A percentile compares a stretch with the other conserved stretches of the same genome.
These are phyloP conservation scores for Scrobipalpa atriplicella DNA, from an alignment of 2,888 invertebrate species.

Conservation along the genomic window DNA sequence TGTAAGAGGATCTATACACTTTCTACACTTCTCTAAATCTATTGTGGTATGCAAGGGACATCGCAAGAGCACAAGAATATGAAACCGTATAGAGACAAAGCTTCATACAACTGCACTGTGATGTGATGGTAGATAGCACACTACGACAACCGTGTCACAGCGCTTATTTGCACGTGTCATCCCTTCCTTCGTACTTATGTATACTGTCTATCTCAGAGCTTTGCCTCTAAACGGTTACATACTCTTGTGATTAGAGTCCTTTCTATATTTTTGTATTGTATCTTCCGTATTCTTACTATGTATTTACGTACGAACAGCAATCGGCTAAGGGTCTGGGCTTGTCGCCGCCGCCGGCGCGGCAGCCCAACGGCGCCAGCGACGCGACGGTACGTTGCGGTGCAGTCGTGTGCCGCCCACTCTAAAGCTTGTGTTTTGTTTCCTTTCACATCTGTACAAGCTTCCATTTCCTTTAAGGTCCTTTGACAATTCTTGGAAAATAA, in stretches of 20 bases:
- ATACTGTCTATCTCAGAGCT: too few species aligned
- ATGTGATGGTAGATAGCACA: too few species aligned
- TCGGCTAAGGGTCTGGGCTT: conserved; percentile 72
- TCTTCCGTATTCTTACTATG: conserved; percentile 22
- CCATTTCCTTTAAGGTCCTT: background rate
- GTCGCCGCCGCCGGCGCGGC: conserved; percentile 68
- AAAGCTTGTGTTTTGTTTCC: background rate
- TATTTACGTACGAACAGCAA: conserved; percentile 48
- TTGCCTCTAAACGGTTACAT: too few species aligned
- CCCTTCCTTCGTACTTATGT: too few species aligned
- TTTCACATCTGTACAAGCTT: conserved; percentile 13
- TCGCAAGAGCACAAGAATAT: too few species aligned
- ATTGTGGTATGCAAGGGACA: background rate
- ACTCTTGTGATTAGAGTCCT: background rate
- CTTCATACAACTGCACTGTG: too few species aligned
- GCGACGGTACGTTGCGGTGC: conserved; percentile 59
- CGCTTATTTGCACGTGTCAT: too few species aligned
- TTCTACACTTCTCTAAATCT: background rate
- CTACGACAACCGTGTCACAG: too few species aligned
- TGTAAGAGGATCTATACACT: too few species aligned
- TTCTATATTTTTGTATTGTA: background rate
- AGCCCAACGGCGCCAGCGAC: conserved; percentile 53
- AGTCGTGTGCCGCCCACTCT: background rate
- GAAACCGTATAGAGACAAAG: too few species aligned
- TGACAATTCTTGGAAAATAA: background rate